Conservation (phyloP, 2,113 vertebrate genomes). For the Ciconia boyciana region DNA sequence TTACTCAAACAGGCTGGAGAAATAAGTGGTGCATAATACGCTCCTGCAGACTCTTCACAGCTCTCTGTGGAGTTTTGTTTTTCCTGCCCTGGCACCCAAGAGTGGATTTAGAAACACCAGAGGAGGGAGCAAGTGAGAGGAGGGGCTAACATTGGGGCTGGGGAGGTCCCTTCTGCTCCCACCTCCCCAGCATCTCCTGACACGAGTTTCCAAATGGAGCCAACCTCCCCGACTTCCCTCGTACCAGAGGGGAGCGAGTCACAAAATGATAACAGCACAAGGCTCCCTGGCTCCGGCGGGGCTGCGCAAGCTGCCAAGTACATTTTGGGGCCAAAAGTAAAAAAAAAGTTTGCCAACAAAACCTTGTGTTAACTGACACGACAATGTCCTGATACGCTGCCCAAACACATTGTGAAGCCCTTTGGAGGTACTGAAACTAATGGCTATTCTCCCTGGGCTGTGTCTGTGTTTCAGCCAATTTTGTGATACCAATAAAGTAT, state of each 20-base stretch:
- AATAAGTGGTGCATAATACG: fast-evolving
- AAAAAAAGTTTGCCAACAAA: neutral
- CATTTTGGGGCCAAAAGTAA: neutral
- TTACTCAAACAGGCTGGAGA: neutral
- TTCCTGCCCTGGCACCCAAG: neutral
- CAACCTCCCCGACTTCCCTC: neutral
- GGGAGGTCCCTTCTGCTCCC: neutral
- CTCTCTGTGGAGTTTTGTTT: too few species aligned
- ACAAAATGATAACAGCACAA: neutral
- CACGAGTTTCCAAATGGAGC: neutral
- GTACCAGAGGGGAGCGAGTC: fast-evolving
- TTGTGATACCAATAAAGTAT: neutral
- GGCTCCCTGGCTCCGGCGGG: neutral
- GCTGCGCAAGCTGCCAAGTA: neutral
- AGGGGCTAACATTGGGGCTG: neutral
- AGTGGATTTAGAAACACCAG: neutral
- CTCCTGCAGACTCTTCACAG: neutral
- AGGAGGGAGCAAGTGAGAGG: neutral
- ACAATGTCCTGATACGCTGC: fast-evolving
- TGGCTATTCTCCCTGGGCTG: neutral
- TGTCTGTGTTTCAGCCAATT: neutral
- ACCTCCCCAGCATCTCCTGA: neutral
- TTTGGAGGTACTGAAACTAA: neutral
- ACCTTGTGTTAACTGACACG: neutral
- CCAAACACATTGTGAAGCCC: neutral